Conservation (phyloP, 2,888 invertebrate species). For the Microctonus brassicae region DNA sequence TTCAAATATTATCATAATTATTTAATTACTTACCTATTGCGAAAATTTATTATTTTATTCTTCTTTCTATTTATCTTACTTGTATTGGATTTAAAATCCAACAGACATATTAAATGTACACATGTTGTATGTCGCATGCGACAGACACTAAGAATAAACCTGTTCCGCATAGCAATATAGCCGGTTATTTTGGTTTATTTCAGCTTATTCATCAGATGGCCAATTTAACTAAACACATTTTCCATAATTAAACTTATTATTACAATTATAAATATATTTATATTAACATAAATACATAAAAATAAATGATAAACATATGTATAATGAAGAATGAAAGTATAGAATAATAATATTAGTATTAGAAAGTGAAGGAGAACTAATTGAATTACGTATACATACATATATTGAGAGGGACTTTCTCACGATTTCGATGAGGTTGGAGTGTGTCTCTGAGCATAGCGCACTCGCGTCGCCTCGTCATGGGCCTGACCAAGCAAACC, state of each 20-base stretch:
- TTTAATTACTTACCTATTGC: too few relatives aligned
- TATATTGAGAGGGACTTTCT: conserved; percentile 34
- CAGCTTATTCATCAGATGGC: background rate
- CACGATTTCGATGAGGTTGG: conserved; percentile 43
- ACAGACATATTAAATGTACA: too few relatives aligned
- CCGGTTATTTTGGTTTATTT: conserved; percentile 56
- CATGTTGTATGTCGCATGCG: conserved; percentile 10
- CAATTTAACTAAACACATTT: background rate
- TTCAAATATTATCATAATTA: too few relatives aligned
- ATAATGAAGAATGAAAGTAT: too few relatives aligned
- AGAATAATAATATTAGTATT: background rate
- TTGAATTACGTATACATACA: background rate
- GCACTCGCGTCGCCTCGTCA: conserved; percentile 33
- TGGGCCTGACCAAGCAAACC: conserved; percentile 13
- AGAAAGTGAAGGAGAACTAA: background rate
- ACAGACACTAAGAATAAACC: conserved; percentile 62
- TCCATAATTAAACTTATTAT: too few relatives aligned
- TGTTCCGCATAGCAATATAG: conserved; percentile 68
- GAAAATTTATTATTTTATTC: too few relatives aligned
- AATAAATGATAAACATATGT: too few relatives aligned
- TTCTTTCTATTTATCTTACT: too few relatives aligned
- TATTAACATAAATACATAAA: too few relatives aligned
- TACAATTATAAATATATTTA: background rate
- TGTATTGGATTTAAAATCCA: background rate
- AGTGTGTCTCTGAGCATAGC: background rate